Conservation (phyloP, 2,797 vertebrate species). For the Micromesistius poutassou region DNA sequence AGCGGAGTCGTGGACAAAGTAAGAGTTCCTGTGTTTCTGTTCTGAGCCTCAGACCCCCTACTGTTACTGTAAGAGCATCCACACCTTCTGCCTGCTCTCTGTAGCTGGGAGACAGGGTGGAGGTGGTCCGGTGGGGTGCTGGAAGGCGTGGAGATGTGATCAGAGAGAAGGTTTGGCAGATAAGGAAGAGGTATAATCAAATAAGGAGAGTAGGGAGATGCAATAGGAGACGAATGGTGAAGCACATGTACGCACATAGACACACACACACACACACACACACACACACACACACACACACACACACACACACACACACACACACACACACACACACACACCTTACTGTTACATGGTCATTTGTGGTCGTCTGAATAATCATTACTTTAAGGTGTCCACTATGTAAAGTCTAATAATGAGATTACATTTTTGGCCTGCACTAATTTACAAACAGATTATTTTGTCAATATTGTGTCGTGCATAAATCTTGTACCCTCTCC, state of each 20-base stretch:
- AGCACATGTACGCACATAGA: background rate
- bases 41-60: background rate
- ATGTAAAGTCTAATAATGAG: background rate
- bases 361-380: slow-evolving; percentile 9
- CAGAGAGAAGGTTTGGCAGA: background rate
- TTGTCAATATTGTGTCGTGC: background rate
- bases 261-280: background rate
- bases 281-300: background rate
- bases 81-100: background rate
- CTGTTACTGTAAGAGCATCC: background rate
- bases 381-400: background rate
- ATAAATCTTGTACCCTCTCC: background rate
- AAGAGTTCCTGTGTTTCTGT: background rate
- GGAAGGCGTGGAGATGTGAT: background rate
- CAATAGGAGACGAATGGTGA: background rate
- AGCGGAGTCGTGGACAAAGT: background rate
- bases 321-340: slow-evolving; percentile 9
- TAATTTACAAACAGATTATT: background rate
- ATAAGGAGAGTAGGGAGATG: background rate
- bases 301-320: slow-evolving; percentile 8
- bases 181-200: background rate
- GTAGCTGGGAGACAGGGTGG: background rate
- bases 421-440: background rate
- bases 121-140: background rate
- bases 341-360: background rate